Base-by-base conservation (phyloP, 1,140 invertebrate genomes). In the Drosophila pruinosa region DNA sequence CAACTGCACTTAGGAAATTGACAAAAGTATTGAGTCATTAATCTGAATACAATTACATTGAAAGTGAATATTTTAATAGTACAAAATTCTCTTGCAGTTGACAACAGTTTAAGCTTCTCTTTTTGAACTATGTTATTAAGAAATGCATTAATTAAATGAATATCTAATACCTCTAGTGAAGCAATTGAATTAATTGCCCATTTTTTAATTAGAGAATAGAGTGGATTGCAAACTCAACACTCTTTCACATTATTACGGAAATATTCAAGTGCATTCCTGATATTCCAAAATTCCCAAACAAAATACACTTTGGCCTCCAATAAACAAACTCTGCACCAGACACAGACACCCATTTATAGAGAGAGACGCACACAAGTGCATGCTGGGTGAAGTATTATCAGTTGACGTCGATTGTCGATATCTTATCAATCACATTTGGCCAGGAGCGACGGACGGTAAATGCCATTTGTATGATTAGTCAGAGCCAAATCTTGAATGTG, bases 371-470 rank as follows among this genome's bases (percentile, higher is more conserved):
- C 8, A 14, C 19, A 61, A 57, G 19, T 57, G 28, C 31, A 38
- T 65, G 21, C 22, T 57, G 28, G 22, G 3, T 7, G 8, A 45
- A 22, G 26, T 2, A 10, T 75, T 79, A 85, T 47, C 68, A 65
- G 67, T 64, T 70, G 39, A 34, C 14, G 31, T 59, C 54, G 22
- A 34, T 56, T 63, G 43, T 52, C 34, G 56, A 76, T 85, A 85
- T 86, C 80, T 85, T 85, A 85, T 85, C 80, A 76, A 70, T 73
- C 68, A 59, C 45, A 73, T 41, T 80, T 62, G 38, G 38, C 24
- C 47, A 26, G 26, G 34, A 64, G 56, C 41, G 45, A 57, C 14
- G 54, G 45, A 57, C 14, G 54, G 36, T 53, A 65, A 53, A 53
- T 24, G 62, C 52, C 39, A 48, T 53, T 39, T 59, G 17, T 15